These are phyloP conservation scores for Babylonia areolata DNA, from an alignment of 1,140 invertebrate genomes.

Conservation along the genomic window DNA sequence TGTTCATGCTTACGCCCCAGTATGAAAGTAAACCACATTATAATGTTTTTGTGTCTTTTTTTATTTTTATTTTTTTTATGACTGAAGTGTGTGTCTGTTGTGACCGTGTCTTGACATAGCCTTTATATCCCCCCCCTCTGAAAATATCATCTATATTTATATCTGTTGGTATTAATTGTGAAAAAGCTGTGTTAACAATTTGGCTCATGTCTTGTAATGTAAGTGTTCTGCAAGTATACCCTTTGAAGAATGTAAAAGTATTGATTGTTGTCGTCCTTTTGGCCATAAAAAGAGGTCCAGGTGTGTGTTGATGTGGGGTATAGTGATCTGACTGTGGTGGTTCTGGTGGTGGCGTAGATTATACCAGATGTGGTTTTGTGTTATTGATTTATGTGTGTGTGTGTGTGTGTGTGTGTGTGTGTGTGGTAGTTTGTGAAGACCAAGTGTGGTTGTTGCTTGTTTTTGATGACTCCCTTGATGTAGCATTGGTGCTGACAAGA, in stretches of 20 bases:
- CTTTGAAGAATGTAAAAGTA: too few species aligned
- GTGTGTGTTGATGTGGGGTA: too few species aligned
- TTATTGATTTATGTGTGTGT: background rate
- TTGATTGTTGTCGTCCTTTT: too few species aligned
- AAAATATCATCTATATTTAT: background rate
- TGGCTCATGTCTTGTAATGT: background rate
- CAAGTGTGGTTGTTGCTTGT: background rate
- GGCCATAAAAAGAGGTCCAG: too few species aligned
- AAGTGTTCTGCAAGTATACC: too few species aligned
- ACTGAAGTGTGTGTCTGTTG: background rate
- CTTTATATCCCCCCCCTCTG: background rate
- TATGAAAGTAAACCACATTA: background rate
- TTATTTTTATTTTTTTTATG: background rate
- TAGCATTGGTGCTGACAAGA: background rate
- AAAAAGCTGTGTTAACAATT: background rate
- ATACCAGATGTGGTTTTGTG: too few species aligned
- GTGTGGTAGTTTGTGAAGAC: background rate
- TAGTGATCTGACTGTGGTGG: too few species aligned
- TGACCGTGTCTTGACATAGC: background rate
- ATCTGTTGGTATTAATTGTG: background rate
- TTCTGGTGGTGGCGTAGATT: too few species aligned
- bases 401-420: background rate
- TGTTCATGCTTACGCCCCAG: background rate
- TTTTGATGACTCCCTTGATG: background rate
- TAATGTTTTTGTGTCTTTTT: background rate